Evolutionary conservation across 2,888 invertebrate species (phyloP).

Genomic region (Tipula unca): DNA sequence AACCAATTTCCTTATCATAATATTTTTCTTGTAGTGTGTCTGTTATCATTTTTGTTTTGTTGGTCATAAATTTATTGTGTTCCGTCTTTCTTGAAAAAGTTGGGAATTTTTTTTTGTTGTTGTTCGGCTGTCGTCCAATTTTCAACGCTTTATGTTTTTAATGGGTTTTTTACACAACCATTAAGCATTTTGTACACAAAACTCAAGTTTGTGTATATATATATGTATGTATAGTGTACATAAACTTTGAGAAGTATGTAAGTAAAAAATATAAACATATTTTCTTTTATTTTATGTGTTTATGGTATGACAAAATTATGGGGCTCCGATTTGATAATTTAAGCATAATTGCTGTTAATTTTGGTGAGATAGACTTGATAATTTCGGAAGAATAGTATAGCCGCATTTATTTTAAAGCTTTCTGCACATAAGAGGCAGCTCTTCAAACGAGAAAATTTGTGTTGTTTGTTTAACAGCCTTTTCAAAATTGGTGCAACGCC

Average conservation of each 20-base stretch:
- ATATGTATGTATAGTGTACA: no score
- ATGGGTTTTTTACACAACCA: conserved; percentile 14
- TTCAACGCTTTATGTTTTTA: background rate
- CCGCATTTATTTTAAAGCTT: no score
- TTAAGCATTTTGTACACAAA: background rate
- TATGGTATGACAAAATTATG: background rate
- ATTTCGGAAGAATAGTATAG: no score
- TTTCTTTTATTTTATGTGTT: background rate
- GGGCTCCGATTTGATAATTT: background rate
- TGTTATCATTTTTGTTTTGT: background rate
- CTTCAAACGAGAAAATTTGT: no score
- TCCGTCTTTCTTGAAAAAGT: background rate
- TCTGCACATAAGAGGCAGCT: no score
- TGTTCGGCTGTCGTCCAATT: background rate
- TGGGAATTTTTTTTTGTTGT: background rate
- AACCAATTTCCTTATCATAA: background rate
- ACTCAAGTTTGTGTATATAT: background rate
- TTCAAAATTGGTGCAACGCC: no score
- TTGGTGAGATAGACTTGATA: background rate
- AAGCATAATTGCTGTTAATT: background rate
- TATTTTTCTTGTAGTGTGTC: background rate
- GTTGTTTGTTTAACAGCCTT: no score
- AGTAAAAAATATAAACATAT: background rate
- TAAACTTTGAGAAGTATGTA: background rate
- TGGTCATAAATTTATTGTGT: background rate